These are phyloP conservation scores for Mus caroli DNA, from an alignment of 2,797 vertebrate genomes.

Conservation along the genomic window DNA sequence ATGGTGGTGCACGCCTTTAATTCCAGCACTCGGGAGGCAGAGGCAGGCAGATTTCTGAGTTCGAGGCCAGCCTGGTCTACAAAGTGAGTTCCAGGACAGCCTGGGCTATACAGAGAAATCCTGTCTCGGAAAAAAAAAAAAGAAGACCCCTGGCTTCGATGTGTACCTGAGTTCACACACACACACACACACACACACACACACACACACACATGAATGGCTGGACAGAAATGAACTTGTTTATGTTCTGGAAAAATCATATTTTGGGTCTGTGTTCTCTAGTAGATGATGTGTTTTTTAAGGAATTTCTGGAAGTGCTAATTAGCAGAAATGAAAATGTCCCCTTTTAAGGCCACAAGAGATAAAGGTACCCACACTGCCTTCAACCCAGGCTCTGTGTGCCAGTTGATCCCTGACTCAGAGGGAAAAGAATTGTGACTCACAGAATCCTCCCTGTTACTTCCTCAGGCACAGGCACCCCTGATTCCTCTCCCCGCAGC, in stretches of 20 bases:
- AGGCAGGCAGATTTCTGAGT: no score
- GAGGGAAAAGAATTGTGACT: conserved; percentile 67
- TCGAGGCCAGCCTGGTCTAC: no score
- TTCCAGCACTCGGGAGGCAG: no score
- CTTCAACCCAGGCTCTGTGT: neutral
- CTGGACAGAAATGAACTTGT: neutral
- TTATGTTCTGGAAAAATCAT: neutral
- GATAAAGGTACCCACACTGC: neutral
- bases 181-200: neutral
- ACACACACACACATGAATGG: neutral
- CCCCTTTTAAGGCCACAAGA: neutral
- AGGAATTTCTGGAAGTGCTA: neutral
- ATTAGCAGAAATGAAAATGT: neutral
- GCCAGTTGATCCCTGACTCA: conserved; percentile 70
- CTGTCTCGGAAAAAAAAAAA: no score
- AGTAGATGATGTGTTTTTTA: rapidly evolving
- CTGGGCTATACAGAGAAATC: no score
- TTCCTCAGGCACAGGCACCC: conserved; percentile 51
- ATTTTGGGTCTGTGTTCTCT: neutral
- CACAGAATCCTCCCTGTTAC: conserved; percentile 64
- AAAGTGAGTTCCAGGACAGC: no score
- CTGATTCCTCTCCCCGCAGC: neutral
- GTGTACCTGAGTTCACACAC: neutral
- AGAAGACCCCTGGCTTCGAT: neutral
- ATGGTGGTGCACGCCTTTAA: no score